Evolutionary conservation across 2,797 vertebrate species (phyloP).

Genomic region (Chelonia mydas): DNA sequence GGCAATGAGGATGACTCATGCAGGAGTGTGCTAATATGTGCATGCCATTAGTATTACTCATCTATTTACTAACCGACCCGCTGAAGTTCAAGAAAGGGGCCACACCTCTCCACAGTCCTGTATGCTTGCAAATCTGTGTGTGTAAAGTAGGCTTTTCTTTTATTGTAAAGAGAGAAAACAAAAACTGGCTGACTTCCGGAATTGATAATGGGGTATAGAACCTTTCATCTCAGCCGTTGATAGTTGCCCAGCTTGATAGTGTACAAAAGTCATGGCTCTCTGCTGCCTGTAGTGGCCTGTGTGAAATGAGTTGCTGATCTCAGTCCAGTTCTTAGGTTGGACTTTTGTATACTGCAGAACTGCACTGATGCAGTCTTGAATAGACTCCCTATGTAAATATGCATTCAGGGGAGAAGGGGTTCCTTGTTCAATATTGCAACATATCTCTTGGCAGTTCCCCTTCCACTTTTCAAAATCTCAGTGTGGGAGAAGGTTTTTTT

Average conservation of each 20-base stretch:
- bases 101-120: conserved; percentile 25
- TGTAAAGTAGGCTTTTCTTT: background rate
- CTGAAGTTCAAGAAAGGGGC: conserved; percentile 28
- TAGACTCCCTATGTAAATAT: background rate
- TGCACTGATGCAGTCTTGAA: background rate
- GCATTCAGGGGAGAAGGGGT: background rate
- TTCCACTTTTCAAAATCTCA: background rate
- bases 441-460: background rate
- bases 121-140: background rate
- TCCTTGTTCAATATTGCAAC: background rate
- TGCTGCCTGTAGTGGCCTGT: rapidly evolving
- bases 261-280: background rate
- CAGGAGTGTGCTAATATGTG: background rate
- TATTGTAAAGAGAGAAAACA: background rate
- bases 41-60: conserved; percentile 27
- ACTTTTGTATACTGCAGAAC: background rate
- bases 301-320: background rate
- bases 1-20: background rate
- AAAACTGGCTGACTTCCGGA: background rate
- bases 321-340: background rate
- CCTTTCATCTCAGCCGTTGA: background rate
- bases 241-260: background rate
- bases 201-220: background rate
- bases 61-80: background rate
- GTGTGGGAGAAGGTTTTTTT: rapidly evolving